Evolutionary conservation across 2,113 vertebrate genomes (phyloP).

Genomic region (Tylochromis polylepis): DNA sequence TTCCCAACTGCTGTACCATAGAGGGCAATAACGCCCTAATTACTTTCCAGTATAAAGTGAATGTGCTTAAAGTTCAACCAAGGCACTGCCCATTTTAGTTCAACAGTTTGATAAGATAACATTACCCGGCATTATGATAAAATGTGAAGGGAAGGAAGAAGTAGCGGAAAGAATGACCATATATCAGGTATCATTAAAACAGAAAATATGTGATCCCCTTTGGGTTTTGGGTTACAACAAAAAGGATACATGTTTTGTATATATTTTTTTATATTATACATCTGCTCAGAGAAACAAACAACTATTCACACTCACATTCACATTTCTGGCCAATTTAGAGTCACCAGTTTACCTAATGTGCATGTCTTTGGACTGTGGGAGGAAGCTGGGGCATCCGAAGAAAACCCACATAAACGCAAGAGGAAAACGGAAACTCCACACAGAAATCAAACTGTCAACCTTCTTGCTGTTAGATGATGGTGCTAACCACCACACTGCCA

Average conservation of each 20-base stretch:
- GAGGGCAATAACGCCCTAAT: background rate
- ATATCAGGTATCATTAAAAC: background rate
- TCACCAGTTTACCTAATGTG: background rate
- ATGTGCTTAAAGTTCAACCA: background rate
- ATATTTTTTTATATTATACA: background rate
- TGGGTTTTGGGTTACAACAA: background rate
- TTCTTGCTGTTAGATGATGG: background rate
- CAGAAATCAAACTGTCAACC: no score
- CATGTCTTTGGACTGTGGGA: background rate
- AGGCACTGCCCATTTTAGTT: background rate
- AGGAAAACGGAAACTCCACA: background rate
- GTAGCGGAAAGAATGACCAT: background rate
- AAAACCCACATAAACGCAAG: background rate
- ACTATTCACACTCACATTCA: background rate
- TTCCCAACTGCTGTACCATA: background rate
- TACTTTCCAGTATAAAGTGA: background rate
- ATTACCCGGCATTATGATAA: background rate
- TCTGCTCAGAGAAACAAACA: background rate
- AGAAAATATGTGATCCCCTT: background rate
- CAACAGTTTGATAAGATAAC: background rate
- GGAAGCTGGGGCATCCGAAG: background rate
- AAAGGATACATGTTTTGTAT: background rate
- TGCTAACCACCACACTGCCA: background rate
- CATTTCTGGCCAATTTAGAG: background rate
- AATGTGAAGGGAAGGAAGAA: background rate